These are phyloP conservation scores for Linhomoeus sp. DNA, from an alignment of 2,888 invertebrate species.

Conservation along the genomic window DNA sequence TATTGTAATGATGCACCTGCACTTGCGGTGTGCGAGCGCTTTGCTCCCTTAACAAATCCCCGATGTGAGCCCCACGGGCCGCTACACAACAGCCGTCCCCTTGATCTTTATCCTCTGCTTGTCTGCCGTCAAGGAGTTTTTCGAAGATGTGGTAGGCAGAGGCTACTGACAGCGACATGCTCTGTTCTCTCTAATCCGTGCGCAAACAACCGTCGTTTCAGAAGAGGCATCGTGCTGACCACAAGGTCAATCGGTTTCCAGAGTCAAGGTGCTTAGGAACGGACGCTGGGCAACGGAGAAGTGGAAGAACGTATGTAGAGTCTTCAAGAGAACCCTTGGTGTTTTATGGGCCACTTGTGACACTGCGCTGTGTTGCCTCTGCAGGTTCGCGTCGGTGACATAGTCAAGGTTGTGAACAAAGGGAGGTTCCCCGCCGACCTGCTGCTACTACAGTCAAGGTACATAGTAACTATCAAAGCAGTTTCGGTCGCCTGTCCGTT, in stretches of 20 bases:
- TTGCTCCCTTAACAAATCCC: conserved; percentile 92
- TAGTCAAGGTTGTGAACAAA: conserved; percentile 71
- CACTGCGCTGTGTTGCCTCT: too few relatives aligned
- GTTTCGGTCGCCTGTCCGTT: too few relatives aligned
- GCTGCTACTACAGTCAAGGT: conserved; percentile 50
- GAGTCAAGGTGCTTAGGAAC: conserved; percentile 58
- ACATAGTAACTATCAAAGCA: too few relatives aligned
- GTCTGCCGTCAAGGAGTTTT: conserved; percentile 90
- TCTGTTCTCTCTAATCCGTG: conserved; percentile 1
- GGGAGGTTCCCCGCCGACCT: conserved; percentile 89
- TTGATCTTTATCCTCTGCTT: conserved; percentile 85
- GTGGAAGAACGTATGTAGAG: conserved; percentile 54
- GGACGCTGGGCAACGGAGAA: conserved; percentile 56
- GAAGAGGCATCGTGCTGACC: conserved; percentile 92
- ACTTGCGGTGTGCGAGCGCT: background rate
- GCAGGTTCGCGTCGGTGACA: conserved; percentile 64
- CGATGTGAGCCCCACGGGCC: conserved; percentile 93
- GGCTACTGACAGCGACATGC: too few relatives aligned
- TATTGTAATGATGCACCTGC: background rate
- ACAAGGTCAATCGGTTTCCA: conserved; percentile 74
- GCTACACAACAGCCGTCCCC: conserved; percentile 92
- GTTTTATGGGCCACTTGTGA: too few relatives aligned
- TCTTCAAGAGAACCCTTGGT: too few relatives aligned
- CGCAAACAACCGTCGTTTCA: conserved; percentile 30
- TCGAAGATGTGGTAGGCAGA: conserved; percentile 87